Evolutionary conservation across 2,888 invertebrate genomes (phyloP).

Genomic region (Brachynemurus nebulosus): DNA sequence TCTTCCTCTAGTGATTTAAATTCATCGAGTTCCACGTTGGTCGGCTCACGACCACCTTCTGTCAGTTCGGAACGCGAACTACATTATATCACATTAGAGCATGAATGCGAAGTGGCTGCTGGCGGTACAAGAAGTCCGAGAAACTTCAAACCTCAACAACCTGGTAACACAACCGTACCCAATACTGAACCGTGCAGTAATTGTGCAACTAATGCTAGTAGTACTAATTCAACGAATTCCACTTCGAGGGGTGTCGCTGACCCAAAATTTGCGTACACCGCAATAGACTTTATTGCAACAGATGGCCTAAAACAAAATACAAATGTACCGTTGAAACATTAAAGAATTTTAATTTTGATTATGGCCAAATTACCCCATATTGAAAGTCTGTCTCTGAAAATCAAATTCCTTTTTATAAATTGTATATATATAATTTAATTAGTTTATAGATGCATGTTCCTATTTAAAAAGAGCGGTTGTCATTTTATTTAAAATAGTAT

Average conservation of each 20-base stretch:
- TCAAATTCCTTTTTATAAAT: neutral
- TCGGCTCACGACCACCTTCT: constrained; percentile 29
- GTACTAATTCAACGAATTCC: neutral
- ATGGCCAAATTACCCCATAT: neutral
- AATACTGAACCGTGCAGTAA: constrained; percentile 5
- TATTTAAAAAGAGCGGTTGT: neutral
- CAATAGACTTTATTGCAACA: constrained; percentile 65
- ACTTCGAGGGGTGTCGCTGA: constrained; percentile 8
- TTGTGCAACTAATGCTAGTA: neutral
- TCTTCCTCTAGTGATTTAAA: constrained; percentile 29
- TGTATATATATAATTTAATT: neutral
- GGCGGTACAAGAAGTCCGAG: constrained; percentile 24
- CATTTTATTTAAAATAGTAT: too few relatives aligned
- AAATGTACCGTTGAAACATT: constrained; percentile 21
- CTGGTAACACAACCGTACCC: constrained; percentile 20
- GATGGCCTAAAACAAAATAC: constrained; percentile 31
- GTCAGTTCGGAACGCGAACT: constrained; percentile 34
- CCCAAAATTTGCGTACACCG: constrained; percentile 52
- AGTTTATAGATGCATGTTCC: constrained; percentile 1
- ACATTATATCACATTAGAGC: constrained; percentile 52
- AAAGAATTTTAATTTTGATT: neutral
- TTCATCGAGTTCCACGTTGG: constrained; percentile 27
- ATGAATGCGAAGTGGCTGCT: constrained; percentile 29
- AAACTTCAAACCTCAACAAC: constrained; percentile 19
- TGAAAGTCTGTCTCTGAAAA: constrained; percentile 1